Evolutionary conservation across 2,113 vertebrate species (phyloP).

Genomic region (Pithys albifrons): DNA sequence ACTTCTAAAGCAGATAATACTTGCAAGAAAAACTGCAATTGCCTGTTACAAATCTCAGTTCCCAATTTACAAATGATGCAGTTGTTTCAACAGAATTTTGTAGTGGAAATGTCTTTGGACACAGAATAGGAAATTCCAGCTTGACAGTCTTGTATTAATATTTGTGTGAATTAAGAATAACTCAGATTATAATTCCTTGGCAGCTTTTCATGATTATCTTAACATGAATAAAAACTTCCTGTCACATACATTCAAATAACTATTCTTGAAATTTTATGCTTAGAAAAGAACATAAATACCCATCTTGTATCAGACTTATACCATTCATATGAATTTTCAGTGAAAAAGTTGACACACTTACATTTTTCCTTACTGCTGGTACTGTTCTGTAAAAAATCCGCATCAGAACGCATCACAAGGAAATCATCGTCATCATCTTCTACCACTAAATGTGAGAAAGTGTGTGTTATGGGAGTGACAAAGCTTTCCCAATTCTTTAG

Average conservation of each 20-base stretch:
- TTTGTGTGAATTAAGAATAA: not conserved
- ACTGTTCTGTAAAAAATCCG: constrained; percentile 87
- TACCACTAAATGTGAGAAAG: constrained; percentile 79
- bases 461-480: not conserved
- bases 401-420: constrained; percentile 81
- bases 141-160: not conserved
- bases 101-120: not conserved
- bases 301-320: not conserved
- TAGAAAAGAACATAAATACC: not conserved
- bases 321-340: not conserved
- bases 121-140: not conserved
- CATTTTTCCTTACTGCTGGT: constrained; percentile 90
- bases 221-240: not conserved
- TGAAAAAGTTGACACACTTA: constrained; percentile 69
- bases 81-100: not conserved
- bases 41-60: not conserved
- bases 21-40: not conserved
- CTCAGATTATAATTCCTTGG: not conserved
- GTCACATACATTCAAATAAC: not conserved
- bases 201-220: not conserved
- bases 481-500: not conserved
- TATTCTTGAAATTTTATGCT: not conserved
- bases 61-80: not conserved
- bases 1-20: not conserved
- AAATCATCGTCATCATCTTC: constrained; percentile 94